A percentile compares a stretch with the other conserved stretches of the same genome.
phyloP scores from a whole-genome alignment of 2,113 vertebrate genomes.

The Neofelis nebulosa region DNA sequence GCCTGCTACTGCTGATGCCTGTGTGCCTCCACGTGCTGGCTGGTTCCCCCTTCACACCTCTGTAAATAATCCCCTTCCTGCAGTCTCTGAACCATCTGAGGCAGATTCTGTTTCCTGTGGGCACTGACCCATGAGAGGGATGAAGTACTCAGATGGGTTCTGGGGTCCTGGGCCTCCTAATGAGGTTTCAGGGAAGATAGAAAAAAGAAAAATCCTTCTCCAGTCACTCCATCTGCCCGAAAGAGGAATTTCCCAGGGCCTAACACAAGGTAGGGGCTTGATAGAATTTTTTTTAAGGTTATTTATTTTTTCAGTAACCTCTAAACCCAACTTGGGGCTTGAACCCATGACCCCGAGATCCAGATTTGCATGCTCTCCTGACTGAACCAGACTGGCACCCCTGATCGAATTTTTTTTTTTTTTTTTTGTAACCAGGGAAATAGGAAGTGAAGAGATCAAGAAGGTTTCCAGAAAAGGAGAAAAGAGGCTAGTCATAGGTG shows the following conservation, averaged over 20 bases:
- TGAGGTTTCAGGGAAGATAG: not conserved
- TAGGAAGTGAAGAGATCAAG: not conserved
- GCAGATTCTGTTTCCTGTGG: not conserved
- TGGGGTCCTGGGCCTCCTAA: not conserved
- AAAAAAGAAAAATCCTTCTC: not conserved
- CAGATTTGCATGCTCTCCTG: not conserved
- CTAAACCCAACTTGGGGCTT: not conserved
- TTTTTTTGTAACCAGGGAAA: not conserved
- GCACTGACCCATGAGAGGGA: not conserved
- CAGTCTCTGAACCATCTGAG: not conserved
- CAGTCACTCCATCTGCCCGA: not conserved
- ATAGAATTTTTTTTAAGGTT: not conserved
- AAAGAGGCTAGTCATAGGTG: not conserved
- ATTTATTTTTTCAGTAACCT: not conserved
- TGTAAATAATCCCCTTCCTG: not conserved
- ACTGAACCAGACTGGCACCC: not conserved
- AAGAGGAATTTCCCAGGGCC: not conserved
- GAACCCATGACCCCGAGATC: not conserved
- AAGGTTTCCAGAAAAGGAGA: not conserved
- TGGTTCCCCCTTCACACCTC: not conserved
- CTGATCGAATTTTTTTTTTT: not conserved
- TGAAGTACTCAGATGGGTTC: not conserved
- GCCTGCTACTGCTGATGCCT: not conserved
- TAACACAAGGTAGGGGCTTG: not conserved
- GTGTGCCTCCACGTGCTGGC: not conserved